phyloP scores from a whole-genome alignment of 2,797 vertebrate genomes.

The Phalanger gymnotis region DNA sequence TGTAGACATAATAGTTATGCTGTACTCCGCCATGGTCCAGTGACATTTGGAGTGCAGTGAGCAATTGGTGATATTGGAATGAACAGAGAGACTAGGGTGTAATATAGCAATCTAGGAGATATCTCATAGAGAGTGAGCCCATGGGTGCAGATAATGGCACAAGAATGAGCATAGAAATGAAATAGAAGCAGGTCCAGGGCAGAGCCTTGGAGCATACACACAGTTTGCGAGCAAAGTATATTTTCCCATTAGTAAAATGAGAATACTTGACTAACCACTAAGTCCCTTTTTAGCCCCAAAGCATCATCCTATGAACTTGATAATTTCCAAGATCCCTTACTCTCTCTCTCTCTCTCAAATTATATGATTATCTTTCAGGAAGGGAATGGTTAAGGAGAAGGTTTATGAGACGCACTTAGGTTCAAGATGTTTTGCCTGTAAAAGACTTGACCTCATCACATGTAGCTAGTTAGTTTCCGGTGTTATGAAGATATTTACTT shows the following conservation, averaged over 20 bases:
- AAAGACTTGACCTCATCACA: slow-evolving; percentile 68
- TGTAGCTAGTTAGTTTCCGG: slow-evolving; percentile 67
- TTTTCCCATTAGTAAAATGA: neutral
- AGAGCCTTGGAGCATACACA: neutral
- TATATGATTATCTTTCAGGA: neutral
- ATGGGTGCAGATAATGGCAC: neutral
- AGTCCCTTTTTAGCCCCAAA: neutral
- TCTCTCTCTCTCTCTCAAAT: neutral
- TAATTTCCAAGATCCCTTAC: neutral
- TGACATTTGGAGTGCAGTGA: no score
- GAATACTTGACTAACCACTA: neutral
- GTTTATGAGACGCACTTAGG: slow-evolving; percentile 38
- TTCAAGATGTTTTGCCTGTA: slow-evolving; percentile 51
- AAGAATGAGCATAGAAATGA: neutral
- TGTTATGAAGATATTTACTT: slow-evolving; percentile 65
- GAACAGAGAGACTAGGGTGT: neutral
- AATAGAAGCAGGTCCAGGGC: neutral
- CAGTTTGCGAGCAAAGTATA: neutral
- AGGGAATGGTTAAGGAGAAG: neutral
- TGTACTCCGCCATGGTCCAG: no score
- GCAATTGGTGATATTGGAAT: neutral
- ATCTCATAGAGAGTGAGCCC: neutral
- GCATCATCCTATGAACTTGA: neutral
- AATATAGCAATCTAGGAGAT: no score
- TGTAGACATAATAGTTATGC: no score